Percentiles rank a stretch among this genome's conserved stretches.
phyloP scores from a whole-genome alignment of 1,140 invertebrate species.

The Pseudobourletiella spinata region DNA sequence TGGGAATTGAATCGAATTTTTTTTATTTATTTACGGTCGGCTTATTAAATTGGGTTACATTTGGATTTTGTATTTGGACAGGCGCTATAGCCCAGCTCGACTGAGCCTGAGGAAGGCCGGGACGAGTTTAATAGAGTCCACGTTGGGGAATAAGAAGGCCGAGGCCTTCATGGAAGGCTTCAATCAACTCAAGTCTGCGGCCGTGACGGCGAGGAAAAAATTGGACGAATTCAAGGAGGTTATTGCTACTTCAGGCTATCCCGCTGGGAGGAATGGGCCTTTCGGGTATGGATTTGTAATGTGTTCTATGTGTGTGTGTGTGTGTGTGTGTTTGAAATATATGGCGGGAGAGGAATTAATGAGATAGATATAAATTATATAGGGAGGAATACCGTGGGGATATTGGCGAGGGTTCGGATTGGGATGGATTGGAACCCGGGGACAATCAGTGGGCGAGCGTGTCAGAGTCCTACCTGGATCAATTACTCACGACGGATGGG shows the following conservation, averaged over 20 bases:
- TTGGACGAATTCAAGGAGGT: slow-evolving; percentile 88
- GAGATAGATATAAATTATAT: background rate
- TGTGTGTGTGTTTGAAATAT: no score
- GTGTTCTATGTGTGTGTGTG: no score
- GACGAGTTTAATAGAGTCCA: slow-evolving; percentile 30
- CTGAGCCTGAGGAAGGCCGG: slow-evolving; percentile 62
- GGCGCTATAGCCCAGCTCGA: slow-evolving; percentile 66
- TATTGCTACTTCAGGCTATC: slow-evolving; percentile 75
- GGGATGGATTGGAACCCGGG: slow-evolving; percentile 13
- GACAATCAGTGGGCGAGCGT: slow-evolving; percentile 34
- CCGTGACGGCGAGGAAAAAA: slow-evolving; percentile 69
- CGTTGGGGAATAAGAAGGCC: slow-evolving; percentile 59
- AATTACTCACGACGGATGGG: slow-evolving; percentile 15
- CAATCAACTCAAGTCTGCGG: slow-evolving; percentile 74
- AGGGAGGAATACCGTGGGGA: slow-evolving; percentile 15
- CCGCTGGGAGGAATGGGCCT: slow-evolving; percentile 41
- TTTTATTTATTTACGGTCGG: no score
- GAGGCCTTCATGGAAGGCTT: slow-evolving; percentile 75
- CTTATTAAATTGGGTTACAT: slow-evolving; percentile 23
- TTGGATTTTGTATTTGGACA: slow-evolving; percentile 43
- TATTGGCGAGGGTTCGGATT: slow-evolving; percentile 10
- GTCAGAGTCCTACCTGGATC: slow-evolving; percentile 34
- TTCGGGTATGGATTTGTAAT: slow-evolving; percentile 24
- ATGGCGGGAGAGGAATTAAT: no score
- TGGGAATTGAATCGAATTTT: no score